Evolutionary conservation across 2,888 invertebrate species (phyloP).

Genomic region (Hydroisotoma schaefferi): DNA sequence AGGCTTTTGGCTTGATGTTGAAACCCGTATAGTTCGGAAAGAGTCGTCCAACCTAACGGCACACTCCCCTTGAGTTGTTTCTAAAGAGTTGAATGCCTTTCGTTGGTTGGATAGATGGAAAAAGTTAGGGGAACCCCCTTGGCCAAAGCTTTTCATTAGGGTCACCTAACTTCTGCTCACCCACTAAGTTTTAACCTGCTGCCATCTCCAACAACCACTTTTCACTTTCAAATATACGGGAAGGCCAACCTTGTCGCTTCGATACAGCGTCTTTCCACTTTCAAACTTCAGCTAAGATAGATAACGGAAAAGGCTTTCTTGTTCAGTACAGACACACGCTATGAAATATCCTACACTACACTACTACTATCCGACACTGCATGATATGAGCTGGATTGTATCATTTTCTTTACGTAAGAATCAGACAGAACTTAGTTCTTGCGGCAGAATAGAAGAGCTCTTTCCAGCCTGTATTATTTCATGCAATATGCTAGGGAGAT

Average conservation of each 20-base stretch:
- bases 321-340: no score
- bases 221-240: not conserved
- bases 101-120: not conserved
- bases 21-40: no score
- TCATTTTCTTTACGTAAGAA: no score
- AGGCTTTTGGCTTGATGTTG: no score
- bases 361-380: no score
- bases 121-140: constrained; percentile 7
- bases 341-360: no score
- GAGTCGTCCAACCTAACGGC: constrained; percentile 12
- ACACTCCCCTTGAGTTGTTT: not conserved
- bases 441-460: no score
- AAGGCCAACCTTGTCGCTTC: constrained; percentile 3
- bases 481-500: not conserved
- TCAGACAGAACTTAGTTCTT: no score
- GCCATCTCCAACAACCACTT: constrained; percentile 17
- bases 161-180: constrained; percentile 17
- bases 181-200: constrained; percentile 20
- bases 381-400: no score
- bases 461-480: no score
- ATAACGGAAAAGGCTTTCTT: no score
- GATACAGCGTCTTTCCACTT: not conserved
- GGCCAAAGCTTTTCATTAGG: constrained; percentile 13
- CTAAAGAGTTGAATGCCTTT: not conserved
- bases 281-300: not conserved